Conservation (phyloP, 1,140 invertebrate species). For the Musca domestica region DNA sequence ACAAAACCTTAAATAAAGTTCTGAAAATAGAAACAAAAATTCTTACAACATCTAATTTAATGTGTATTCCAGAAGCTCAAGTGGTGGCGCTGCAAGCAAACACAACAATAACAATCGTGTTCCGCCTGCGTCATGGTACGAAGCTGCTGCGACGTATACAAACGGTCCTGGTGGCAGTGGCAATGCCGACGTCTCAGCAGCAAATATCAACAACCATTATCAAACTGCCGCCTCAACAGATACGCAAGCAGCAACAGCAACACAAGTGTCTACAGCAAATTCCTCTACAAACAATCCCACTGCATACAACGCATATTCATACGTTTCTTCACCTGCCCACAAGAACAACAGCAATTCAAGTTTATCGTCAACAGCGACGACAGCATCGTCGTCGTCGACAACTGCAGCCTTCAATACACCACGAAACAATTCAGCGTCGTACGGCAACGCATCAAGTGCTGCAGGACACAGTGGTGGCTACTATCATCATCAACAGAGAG, state of each 20-base stretch:
- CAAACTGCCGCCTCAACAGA: slow-evolving; percentile 28
- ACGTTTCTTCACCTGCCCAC: slow-evolving; percentile 14
- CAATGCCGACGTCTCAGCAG: slow-evolving; percentile 51
- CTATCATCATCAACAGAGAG: slow-evolving; percentile 31
- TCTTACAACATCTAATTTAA: background rate
- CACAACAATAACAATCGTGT: slow-evolving; percentile 46
- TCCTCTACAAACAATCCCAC: slow-evolving; percentile 32
- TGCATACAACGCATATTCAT: slow-evolving; percentile 42
- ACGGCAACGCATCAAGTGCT: slow-evolving; percentile 57
- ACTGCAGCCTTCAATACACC: slow-evolving; percentile 54
- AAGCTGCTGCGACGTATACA: slow-evolving; percentile 48
- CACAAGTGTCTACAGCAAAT: slow-evolving; percentile 22
- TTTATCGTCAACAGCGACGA: slow-evolving; percentile 28
- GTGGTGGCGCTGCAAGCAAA: slow-evolving; percentile 44
- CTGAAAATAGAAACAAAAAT: background rate
- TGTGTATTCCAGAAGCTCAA: slow-evolving; percentile 23
- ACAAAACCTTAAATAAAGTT: background rate
- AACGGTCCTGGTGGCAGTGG: slow-evolving; percentile 54
- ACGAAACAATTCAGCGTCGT: slow-evolving; percentile 45
- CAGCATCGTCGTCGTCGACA: slow-evolving; percentile 30
- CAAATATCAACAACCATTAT: slow-evolving; percentile 46
- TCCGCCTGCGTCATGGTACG: slow-evolving; percentile 50
- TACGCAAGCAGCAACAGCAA: slow-evolving; percentile 33
- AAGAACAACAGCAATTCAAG: slow-evolving; percentile 6
- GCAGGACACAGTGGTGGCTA: slow-evolving; percentile 40